Evolutionary conservation across 2,113 vertebrate species (phyloP).

Genomic region (Eudorcas thomsonii): DNA sequence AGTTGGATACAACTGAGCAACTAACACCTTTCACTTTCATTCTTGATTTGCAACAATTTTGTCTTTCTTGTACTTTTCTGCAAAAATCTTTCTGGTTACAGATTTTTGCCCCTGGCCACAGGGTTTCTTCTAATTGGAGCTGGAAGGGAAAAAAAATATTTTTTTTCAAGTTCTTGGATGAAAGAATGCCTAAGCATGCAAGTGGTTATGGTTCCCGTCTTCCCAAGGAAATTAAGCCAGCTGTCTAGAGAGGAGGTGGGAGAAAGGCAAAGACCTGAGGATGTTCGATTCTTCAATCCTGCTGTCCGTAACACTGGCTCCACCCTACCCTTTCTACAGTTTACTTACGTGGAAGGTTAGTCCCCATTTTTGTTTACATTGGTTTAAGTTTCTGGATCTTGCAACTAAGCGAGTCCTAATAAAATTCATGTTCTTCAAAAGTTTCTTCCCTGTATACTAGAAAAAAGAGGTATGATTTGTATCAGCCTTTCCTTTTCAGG

Average conservation of each 20-base stretch:
- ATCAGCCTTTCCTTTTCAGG: background rate
- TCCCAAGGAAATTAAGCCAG: background rate
- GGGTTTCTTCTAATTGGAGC: background rate
- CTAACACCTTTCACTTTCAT: background rate
- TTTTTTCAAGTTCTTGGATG: background rate
- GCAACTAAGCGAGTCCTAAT: background rate
- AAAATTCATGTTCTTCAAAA: background rate
- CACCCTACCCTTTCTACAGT: background rate
- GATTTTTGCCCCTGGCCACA: background rate
- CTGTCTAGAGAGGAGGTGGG: background rate
- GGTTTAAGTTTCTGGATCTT: constrained; percentile 1
- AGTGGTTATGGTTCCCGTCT: background rate
- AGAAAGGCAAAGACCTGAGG: background rate
- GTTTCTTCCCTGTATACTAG: background rate
- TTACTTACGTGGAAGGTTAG: background rate
- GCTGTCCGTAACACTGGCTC: background rate
- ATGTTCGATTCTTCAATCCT: background rate
- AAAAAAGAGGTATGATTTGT: background rate
- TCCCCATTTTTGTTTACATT: background rate
- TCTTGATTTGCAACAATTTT: background rate
- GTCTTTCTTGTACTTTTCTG: background rate
- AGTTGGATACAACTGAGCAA: background rate
- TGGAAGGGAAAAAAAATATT: background rate
- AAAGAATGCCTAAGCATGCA: background rate
- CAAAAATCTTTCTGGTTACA: background rate